Evolutionary conservation across 2,797 vertebrate species (phyloP), one percentile per base, ranked within the genome.

Genomic region (Menidia menidia): DNA sequence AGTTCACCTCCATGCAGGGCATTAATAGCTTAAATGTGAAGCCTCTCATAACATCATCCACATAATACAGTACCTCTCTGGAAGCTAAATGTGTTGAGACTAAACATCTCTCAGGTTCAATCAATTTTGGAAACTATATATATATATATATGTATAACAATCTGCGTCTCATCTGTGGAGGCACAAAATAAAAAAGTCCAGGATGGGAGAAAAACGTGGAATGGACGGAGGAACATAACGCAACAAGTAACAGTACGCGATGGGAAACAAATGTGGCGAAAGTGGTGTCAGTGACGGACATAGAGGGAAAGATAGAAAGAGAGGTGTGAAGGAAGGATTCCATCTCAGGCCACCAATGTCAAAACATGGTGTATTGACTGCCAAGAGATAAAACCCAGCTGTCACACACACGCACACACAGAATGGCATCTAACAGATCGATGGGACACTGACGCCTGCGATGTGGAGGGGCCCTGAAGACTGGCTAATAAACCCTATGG

Each of bases 301-400:
- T 92, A 84, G 85, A 82, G 74, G 53, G 89, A 86, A 90, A 90
- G 76, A 82, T 77, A 67, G 89, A 89, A 88, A 92, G 78, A 91
- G 94, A 94, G 90, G 92, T 92, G 93, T 93, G 93, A 95, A 88
- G 91, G 88, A 88, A 91, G 94, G 92, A 93, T 87, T 88, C 88
- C 89, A 95, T 94, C 90, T 88, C 82, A 89, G 92, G 94, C 94
- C 94, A 91, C 94, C 94, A 96, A 97, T 97, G 96, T 98, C 96
- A 97, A 96, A 97, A 97, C 96, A 97, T 93, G 95, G 94, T 93
- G 94, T 98, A 98, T 96, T 94, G 97, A 97, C 95, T 95, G 94
- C 89, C 78, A 90, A 64, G 93, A 95, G 95, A 96, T 95, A 96
- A 96, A 96, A 95, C 94, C 91, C 93, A 93, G 94, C 73, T 75